Percentiles rank a stretch among this genome's conserved stretches.
These are phyloP conservation scores for Ceramica pisi DNA, from an alignment of 2,888 invertebrate species.

Conservation along the genomic window DNA sequence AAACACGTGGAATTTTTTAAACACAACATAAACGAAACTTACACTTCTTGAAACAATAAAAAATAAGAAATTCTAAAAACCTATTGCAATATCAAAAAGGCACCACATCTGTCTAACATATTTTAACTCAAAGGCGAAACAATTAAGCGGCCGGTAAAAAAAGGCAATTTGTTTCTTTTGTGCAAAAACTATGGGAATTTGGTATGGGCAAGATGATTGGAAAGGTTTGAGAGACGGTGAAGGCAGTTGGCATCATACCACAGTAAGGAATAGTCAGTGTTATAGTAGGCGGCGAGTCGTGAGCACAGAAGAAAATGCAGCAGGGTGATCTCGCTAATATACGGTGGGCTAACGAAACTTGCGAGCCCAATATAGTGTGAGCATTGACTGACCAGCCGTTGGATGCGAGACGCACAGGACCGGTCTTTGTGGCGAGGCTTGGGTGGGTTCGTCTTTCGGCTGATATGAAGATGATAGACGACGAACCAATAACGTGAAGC, in stretches of 20 bases:
- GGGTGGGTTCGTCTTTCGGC: too few species aligned
- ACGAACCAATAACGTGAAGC: too few species aligned
- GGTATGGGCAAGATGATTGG: neutral
- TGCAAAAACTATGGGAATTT: neutral
- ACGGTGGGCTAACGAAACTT: too few species aligned
- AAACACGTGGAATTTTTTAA: neutral
- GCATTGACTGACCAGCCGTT: too few species aligned
- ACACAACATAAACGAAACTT: neutral
- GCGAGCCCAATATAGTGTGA: too few species aligned
- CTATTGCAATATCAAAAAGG: neutral
- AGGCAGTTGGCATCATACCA: neutral
- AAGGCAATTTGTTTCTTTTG: constrained; percentile 1
- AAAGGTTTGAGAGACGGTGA: neutral
- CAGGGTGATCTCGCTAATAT: too few species aligned
- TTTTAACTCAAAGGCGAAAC: neutral
- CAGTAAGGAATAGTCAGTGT: neutral
- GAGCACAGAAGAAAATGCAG: too few species aligned
- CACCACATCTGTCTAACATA: constrained; percentile 22
- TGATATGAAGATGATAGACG: too few species aligned
- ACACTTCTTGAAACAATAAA: neutral
- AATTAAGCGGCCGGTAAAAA: neutral
- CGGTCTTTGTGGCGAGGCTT: too few species aligned
- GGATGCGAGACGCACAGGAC: too few species aligned
- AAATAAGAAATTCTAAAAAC: neutral
- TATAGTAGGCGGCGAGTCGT: too few species aligned